Base-by-base conservation (phyloP, 2,113 vertebrate genomes). In the Myotis brandtii region DNA sequence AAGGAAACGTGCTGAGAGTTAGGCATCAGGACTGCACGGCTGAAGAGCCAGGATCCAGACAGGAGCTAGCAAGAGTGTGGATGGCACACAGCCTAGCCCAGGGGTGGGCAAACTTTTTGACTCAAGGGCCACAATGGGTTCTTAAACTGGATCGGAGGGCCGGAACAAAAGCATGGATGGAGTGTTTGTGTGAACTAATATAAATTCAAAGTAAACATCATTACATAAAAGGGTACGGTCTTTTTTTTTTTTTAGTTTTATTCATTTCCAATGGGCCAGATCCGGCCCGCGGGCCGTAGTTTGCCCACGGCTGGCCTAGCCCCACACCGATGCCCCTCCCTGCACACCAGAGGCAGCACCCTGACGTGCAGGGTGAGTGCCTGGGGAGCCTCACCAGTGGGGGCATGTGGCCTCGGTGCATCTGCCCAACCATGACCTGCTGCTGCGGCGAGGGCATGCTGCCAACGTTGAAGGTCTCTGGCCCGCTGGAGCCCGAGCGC, bases 401-500 rank as follows among this genome's bases (percentile, higher is more conserved):
- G 72, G 99, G 99, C 99, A 99, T 99, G 91, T 99, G 99, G 94
- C 99, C 99, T 95, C 99, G 98, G 98, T 99, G 99, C 99, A 99
- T 99, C 98, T 99, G 99, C n/a, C 99, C 99, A 0, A 98, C 99
- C 73, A 98, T 99, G 97, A 99, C 99, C 94, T 99, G 99, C 93
- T 99, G 99, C 98, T 99, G 99, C 0, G 99, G 99, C 0, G 99
- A 99, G 56, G 99, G 99, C 99, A 99, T 99, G 40, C 99, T 99
- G 94, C 99, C 99, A 67, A 99, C 23, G 37, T 99, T 99, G 98
- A 99, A 99, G 17, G 98, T 99, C 98, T 99, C 99, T 0, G 99
- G 99, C 0, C 99, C 99, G 0, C 99, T 98, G 62, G 99, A 99
- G 32, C 99, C 99, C 0, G 99, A 99, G 17, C 99, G 99, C 98